Conservation (phyloP, 2,113 vertebrate species). For the Dinomys branickii region DNA sequence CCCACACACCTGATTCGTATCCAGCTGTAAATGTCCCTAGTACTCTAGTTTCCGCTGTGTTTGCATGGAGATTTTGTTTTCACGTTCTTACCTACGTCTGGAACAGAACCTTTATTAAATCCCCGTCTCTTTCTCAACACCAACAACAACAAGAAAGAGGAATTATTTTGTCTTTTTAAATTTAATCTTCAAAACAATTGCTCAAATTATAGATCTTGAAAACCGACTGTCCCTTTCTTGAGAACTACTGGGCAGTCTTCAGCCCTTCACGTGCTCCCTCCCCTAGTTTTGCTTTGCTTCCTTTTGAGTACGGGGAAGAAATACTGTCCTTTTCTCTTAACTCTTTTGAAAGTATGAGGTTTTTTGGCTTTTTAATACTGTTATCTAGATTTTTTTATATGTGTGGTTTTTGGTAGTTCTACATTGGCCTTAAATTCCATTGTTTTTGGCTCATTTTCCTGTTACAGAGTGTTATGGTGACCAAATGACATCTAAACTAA, state of each 20-base stretch:
- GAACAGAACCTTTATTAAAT: slow-evolving; percentile 42
- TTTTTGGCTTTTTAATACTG: slow-evolving; percentile 6
- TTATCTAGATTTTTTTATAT: background rate
- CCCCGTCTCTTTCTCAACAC: background rate
- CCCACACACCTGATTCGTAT: background rate
- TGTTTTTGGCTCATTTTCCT: background rate
- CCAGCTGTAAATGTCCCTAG: background rate
- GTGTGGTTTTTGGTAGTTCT: slow-evolving; percentile 22
- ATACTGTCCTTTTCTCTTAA: background rate
- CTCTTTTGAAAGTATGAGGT: background rate
- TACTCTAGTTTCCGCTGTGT: background rate
- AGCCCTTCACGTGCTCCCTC: rapidly evolving
- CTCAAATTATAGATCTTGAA: slow-evolving; percentile 24
- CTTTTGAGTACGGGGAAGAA: background rate
- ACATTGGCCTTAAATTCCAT: background rate
- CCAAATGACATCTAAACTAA: background rate
- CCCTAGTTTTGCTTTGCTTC: background rate
- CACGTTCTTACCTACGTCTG: background rate
- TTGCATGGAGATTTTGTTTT: slow-evolving; percentile 10
- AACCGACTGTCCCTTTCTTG: background rate
- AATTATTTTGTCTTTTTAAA: slow-evolving; percentile 46
- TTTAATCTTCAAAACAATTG: background rate
- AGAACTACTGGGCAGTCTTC: background rate
- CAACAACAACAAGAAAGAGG: background rate
- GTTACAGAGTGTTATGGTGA: background rate